These are phyloP conservation scores for Epistrophe grossulariae DNA, from an alignment of 2,888 invertebrate genomes.

Conservation along the genomic window DNA sequence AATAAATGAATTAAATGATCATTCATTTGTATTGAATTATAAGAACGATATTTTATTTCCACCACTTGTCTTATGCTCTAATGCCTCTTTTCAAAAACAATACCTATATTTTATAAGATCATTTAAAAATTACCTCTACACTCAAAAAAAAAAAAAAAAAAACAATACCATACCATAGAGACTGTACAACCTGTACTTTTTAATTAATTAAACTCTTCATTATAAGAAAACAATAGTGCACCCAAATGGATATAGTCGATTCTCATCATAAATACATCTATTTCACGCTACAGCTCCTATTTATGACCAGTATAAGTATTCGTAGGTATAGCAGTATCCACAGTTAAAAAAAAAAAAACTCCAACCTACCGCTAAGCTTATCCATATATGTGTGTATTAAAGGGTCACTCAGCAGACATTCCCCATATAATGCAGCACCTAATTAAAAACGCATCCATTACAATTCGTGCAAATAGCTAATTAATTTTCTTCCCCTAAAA, in stretches of 20 bases:
- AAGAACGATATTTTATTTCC: not conserved
- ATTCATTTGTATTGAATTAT: too few species aligned
- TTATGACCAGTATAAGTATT: constrained; percentile 27
- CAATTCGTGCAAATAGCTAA: constrained; percentile 63
- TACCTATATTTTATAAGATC: not conserved
- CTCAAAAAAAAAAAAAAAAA: too few species aligned
- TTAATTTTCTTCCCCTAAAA: constrained; percentile 55
- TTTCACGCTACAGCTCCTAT: constrained; percentile 58
- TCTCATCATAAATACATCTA: constrained; percentile 51
- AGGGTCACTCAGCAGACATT: constrained; percentile 33
- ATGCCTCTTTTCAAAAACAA: not conserved
- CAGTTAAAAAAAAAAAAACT: not conserved
- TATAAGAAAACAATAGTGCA: constrained; percentile 13
- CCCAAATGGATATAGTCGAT: not conserved
- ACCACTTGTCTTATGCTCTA: constrained; percentile 9
- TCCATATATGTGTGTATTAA: not conserved
- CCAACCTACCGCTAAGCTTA: constrained; percentile 20
- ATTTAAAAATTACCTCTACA: not conserved
- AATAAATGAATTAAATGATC: too few species aligned
- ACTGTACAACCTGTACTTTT: constrained; percentile 5
- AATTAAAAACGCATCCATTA: constrained; percentile 69
- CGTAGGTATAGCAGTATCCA: not conserved
- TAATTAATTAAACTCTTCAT: constrained; percentile 36
- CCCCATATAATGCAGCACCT: constrained; percentile 28
- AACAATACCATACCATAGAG: not conserved